These are phyloP conservation scores for Cosmia pyralina DNA, from an alignment of 2,888 invertebrate genomes.

Conservation along the genomic window DNA sequence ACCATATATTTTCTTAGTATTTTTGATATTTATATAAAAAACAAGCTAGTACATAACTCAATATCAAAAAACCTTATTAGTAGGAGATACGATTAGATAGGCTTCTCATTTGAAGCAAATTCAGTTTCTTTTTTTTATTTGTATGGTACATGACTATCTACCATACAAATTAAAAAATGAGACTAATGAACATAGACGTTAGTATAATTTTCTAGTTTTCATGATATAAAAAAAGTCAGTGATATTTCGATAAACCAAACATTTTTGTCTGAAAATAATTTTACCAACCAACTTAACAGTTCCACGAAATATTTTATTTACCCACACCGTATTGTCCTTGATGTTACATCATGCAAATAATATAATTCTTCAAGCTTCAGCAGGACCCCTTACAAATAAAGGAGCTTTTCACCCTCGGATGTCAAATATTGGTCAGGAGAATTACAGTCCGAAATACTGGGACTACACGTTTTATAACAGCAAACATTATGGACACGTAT, in stretches of 20 bases:
- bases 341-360: slow-evolving; percentile 47
- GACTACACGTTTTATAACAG: slow-evolving; percentile 10
- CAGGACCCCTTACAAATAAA: slow-evolving; percentile 49
- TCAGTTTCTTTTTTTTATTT: background rate
- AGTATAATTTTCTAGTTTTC: too few species aligned
- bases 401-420: slow-evolving; percentile 20
- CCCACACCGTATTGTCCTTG: slow-evolving; percentile 22
- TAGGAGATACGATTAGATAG: background rate
- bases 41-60: background rate
- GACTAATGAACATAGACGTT: too few species aligned
- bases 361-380: slow-evolving; percentile 50
- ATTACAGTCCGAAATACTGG: slow-evolving; percentile 33
- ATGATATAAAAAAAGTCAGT: background rate
- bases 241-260: background rate
- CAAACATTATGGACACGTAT: slow-evolving; percentile 21
- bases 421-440: slow-evolving; percentile 48
- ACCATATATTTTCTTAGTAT: too few species aligned
- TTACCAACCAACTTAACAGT: background rate
- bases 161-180: too few species aligned
- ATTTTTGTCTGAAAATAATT: background rate
- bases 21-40: background rate
- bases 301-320: slow-evolving; percentile 27
- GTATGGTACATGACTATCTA: too few species aligned
- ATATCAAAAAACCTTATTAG: background rate
- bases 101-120: background rate